phyloP scores from a whole-genome alignment of 2,888 invertebrate species.

The Metalampra italica region DNA sequence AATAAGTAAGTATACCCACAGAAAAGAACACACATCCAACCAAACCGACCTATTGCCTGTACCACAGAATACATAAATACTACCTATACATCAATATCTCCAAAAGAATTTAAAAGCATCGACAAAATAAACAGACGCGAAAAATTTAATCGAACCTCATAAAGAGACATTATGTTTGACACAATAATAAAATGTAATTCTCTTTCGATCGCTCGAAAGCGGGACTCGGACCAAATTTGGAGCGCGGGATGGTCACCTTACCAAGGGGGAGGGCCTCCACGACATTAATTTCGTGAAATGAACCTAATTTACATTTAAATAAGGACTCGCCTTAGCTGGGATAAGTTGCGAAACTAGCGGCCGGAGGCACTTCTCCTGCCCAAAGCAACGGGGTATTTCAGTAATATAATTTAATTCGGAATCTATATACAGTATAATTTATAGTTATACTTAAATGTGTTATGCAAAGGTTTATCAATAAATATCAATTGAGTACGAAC shows the following conservation, averaged over 20 bases:
- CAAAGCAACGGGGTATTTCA: constrained; percentile 70
- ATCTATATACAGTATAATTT: constrained; percentile 23
- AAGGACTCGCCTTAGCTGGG: constrained; percentile 82
- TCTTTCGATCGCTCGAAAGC: constrained; percentile 2
- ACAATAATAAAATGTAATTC: constrained; percentile 44
- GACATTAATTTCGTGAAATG: constrained; percentile 93
- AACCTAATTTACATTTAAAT: constrained; percentile 95
- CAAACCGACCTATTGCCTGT: no score
- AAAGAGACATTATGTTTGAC: constrained; percentile 41
- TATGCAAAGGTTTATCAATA: constrained; percentile 1
- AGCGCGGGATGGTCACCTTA: constrained; percentile 44
- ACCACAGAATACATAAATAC: no score
- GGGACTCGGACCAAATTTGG: constrained; percentile 23
- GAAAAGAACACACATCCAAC: no score
- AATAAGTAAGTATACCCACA: no score
- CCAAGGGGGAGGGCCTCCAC: constrained; percentile 76
- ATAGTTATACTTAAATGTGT: constrained; percentile 28
- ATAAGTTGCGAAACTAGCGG: constrained; percentile 78
- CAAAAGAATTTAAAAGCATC: constrained; percentile 17
- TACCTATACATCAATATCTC: not conserved
- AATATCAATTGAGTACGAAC: not conserved
- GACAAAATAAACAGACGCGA: constrained; percentile 15
- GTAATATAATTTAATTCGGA: constrained; percentile 76
- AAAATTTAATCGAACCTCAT: constrained; percentile 29
- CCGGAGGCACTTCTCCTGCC: constrained; percentile 66